These are phyloP conservation scores for Drosophila barbarae DNA, from an alignment of 2,888 invertebrate genomes.

Conservation along the genomic window DNA sequence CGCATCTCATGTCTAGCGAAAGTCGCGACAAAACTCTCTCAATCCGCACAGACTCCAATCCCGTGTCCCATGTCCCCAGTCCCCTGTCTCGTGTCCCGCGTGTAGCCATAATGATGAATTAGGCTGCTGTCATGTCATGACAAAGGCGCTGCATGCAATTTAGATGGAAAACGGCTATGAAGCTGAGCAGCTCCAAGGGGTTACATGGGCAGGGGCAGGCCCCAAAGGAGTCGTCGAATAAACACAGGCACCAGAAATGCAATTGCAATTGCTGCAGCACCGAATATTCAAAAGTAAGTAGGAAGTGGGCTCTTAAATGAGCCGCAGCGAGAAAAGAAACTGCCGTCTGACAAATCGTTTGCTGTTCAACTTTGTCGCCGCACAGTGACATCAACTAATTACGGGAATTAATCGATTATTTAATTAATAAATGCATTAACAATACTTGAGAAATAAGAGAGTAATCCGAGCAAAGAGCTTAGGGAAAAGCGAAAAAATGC, in stretches of 20 bases:
- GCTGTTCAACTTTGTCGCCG: conserved; percentile 49
- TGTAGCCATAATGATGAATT: conserved; percentile 76
- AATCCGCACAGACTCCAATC: conserved; percentile 19
- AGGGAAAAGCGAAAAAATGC: neutral
- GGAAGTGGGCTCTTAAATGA: conserved; percentile 69
- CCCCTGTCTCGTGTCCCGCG: conserved; percentile 24
- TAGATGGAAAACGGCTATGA: conserved; percentile 41
- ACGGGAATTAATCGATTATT: neutral
- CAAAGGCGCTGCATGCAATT: conserved; percentile 75
- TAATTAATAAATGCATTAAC: neutral
- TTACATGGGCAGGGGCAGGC: neutral
- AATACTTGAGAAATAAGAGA: neutral
- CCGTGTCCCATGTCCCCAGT: conserved; percentile 29
- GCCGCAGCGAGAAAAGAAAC: conserved; percentile 39
- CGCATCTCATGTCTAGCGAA: conserved; percentile 67
- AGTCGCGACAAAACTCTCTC: conserved; percentile 73
- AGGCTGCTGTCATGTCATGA: conserved; percentile 78
- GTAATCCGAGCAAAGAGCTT: neutral
- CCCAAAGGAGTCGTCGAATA: conserved; percentile 43
- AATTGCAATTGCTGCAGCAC: conserved; percentile 51
- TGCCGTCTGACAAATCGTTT: conserved; percentile 67
- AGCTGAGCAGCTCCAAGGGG: neutral
- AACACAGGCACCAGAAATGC: conserved; percentile 61
- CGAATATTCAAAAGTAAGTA: conserved; percentile 69
- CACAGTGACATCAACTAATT: conserved; percentile 36